These are phyloP conservation scores for Apis laboriosa DNA, from an alignment of 1,140 invertebrate species.

Conservation along the genomic window DNA sequence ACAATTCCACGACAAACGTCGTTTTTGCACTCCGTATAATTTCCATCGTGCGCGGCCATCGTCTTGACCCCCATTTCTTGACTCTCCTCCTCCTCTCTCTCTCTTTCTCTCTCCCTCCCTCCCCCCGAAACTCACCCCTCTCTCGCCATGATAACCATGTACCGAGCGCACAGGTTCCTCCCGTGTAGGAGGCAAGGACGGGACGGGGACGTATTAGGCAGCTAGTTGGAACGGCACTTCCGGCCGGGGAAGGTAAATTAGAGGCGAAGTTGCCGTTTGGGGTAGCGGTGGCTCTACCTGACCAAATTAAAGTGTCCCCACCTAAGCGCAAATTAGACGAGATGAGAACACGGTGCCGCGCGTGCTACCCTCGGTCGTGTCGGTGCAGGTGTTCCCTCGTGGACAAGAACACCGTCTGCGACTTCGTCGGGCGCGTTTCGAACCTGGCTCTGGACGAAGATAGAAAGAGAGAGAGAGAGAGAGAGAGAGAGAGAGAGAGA, in stretches of 20 bases:
- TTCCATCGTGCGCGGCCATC: no score
- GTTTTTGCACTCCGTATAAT: no score
- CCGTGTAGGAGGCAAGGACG: background rate
- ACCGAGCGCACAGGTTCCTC: background rate
- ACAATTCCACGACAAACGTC: no score
- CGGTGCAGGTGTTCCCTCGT: slow-evolving; percentile 43
- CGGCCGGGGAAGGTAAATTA: slow-evolving; percentile 68
- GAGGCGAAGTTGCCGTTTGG: slow-evolving; percentile 67
- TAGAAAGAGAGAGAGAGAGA: background rate
- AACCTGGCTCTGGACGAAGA: background rate
- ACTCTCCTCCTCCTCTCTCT: no score
- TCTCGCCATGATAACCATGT: background rate
- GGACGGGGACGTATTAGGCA: slow-evolving; percentile 41
- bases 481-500: background rate
- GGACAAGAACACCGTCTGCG: slow-evolving; percentile 47
- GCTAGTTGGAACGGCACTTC: slow-evolving; percentile 57
- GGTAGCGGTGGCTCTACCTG: slow-evolving; percentile 59
- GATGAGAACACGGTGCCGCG: slow-evolving; percentile 42
- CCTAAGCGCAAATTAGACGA: slow-evolving; percentile 64
- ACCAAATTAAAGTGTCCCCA: slow-evolving; percentile 72
- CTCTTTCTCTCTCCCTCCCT: no score
- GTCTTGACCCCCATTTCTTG: no score
- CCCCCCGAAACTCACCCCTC: background rate
- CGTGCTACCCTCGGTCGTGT: slow-evolving; percentile 3
- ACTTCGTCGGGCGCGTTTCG: slow-evolving; percentile 27